Percentiles rank a stretch among this genome's conserved stretches.
Evolutionary conservation across 2,113 vertebrate genomes (phyloP).

Genomic region (Canis aureus): DNA sequence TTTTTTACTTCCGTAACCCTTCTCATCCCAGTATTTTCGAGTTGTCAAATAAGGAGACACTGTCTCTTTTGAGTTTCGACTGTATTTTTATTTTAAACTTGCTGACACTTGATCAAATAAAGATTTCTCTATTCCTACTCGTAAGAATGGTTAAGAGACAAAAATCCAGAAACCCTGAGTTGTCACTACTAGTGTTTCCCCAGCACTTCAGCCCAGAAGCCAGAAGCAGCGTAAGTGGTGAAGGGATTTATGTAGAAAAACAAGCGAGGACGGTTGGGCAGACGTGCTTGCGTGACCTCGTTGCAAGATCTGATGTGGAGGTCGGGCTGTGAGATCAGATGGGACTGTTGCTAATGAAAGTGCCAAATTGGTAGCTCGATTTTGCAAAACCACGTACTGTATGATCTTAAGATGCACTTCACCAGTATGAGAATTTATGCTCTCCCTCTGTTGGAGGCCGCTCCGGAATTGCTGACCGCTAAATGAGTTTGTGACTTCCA

Average conservation of each 20-base stretch:
- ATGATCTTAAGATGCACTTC: background rate
- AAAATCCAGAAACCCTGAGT: background rate
- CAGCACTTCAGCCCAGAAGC: background rate
- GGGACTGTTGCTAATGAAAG: background rate
- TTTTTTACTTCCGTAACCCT: background rate
- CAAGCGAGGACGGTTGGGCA: background rate
- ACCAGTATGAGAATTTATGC: background rate
- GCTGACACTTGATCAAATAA: background rate
- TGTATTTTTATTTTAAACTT: background rate
- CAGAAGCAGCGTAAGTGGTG: background rate
- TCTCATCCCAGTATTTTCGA: background rate
- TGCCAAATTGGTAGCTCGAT: background rate
- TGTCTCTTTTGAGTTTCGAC: background rate
- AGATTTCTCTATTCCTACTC: background rate
- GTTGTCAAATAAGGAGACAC: background rate
- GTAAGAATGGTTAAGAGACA: constrained; percentile 14
- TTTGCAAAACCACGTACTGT: background rate
- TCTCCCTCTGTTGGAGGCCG: background rate
- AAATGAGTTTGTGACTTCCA: background rate
- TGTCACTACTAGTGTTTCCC: background rate
- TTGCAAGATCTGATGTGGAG: background rate
- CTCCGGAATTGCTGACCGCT: background rate
- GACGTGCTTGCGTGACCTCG: background rate
- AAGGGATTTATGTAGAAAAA: background rate
- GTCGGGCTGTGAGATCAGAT: background rate